Evolutionary conservation across 2,888 invertebrate species (phyloP), one percentile per base, ranked within the genome.

Genomic region (Bimastos eiseni): DNA sequence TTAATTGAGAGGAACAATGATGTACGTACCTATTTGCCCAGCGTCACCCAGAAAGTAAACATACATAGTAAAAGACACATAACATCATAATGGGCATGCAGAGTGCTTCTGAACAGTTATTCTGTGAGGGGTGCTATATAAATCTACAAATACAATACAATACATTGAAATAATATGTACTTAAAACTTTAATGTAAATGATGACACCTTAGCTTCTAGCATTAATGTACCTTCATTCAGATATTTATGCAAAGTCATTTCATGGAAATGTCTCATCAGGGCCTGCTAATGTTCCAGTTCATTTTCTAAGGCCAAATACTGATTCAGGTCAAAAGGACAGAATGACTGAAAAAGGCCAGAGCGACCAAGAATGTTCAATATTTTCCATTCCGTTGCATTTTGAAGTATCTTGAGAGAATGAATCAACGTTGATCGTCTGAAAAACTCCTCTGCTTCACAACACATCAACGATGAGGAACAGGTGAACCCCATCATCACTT

Each of bases 401-500:
- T n/a, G n/a, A n/a, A n/a, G n/a, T n/a, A n/a, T 70, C 1, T 17
- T 17, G 17, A 49, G 49, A 24, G 24, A 70, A n/a, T 70, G 6
- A n/a, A 70, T 70, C 70, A n/a, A 70, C 1, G 13, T n/a, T 11
- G n/a, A 2, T 30, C 0, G 11, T 17, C 8, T n/a, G 17, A 8
- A 70, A n/a, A 70, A 70, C 49, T 49, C 49, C 21, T 49, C 49
- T 21, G 24, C n/a, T 36, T 86, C 86, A 86, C 1, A 34, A 13
- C 21, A 36, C 37, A 36, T 86, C 86, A 86, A 89, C 91, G 33
- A 86, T 33, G 37, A n/a, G n/a, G n/a, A n/a, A 94, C 89, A 94
- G 92, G 90, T 94, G 93, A 36, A 94, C 93, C 90, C 93, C 93
- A 89, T 93, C 93, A 91, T 94, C 94, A 34, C 94, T 94, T 0